A percentile compares a stretch with the other conserved stretches of the same genome.
phyloP scores from a whole-genome alignment of 2,113 vertebrate genomes.

The Lepus timidus region DNA sequence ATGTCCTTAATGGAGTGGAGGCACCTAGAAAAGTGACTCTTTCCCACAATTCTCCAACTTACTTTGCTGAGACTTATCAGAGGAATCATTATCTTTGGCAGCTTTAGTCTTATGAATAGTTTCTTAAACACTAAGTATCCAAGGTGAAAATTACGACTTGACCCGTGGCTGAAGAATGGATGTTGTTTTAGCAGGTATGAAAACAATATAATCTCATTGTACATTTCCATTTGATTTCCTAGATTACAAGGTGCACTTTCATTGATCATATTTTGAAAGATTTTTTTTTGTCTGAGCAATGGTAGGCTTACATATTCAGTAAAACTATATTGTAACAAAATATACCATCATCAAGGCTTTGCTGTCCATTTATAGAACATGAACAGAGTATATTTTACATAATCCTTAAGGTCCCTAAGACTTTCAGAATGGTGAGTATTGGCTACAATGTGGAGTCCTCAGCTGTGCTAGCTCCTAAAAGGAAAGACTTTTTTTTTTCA shows the following conservation, averaged over 20 bases:
- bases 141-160: neutral
- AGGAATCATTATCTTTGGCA: neutral
- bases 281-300: neutral
- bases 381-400: no score
- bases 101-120: neutral
- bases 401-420: no score
- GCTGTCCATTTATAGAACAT: no score
- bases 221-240: neutral
- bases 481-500: neutral
- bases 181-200: neutral
- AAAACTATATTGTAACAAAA: no score
- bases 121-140: neutral
- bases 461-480: neutral
- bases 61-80: neutral
- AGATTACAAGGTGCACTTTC: neutral
- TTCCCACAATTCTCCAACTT: no score
- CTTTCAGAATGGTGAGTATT: neutral
- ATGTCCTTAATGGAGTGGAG: no score
- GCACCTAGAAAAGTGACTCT: no score
- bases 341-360: no score
- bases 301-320: neutral
- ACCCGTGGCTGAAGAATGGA: neutral
- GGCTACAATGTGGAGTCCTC: neutral
- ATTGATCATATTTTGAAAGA: neutral
- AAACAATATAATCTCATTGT: neutral